These are phyloP conservation scores for Parasteatoda lunata DNA, from an alignment of 2,888 invertebrate species.

Conservation along the genomic window DNA sequence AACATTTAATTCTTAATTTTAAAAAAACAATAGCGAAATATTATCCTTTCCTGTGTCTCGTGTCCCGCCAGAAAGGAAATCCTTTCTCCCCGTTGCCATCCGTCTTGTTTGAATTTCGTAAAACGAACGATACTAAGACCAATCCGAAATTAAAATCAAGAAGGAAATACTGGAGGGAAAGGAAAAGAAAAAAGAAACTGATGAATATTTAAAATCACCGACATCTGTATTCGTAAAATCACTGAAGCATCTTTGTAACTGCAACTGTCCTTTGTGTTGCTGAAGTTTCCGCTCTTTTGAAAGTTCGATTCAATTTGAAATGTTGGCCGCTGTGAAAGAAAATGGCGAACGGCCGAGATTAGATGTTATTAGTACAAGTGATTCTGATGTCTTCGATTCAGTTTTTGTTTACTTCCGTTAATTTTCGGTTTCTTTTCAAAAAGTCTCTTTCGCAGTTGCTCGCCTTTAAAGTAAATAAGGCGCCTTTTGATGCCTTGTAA, in stretches of 20 bases:
- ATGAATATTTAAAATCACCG: conserved; percentile 1
- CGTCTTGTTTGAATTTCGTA: too few relatives aligned
- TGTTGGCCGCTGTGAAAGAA: neutral
- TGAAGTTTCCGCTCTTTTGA: neutral
- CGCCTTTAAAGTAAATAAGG: neutral
- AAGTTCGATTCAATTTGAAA: neutral
- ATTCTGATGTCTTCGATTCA: neutral
- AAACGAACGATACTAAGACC: neutral
- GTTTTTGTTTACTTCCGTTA: neutral
- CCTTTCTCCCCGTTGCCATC: neutral
- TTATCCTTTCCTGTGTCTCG: neutral
- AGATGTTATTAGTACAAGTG: too few relatives aligned
- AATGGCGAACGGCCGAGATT: neutral
- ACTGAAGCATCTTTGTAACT: neutral
- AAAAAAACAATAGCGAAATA: too few relatives aligned
- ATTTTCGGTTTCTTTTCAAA: neutral
- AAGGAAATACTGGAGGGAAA: neutral
- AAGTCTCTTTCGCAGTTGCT: neutral
- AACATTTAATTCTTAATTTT: too few relatives aligned
- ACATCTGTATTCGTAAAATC: neutral
- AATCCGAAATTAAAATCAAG: neutral
- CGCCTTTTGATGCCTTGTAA: neutral
- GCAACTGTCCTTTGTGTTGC: neutral
- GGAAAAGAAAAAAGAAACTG: neutral
- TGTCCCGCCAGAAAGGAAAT: neutral